Base-by-base conservation (phyloP, 2,888 invertebrate genomes). In the Meteorus colon region DNA sequence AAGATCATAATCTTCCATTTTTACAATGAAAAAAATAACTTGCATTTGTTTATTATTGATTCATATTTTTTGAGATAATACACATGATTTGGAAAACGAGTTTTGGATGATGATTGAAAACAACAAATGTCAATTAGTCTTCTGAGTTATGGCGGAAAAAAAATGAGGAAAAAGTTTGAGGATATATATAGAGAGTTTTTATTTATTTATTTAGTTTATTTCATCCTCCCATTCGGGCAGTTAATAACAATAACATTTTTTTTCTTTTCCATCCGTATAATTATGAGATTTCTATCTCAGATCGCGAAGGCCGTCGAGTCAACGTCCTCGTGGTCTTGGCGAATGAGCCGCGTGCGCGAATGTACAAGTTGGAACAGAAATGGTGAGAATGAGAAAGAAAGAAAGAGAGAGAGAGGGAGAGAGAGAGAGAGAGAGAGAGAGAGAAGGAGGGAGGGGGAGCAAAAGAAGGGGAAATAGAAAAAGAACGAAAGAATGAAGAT, bases 271-370 rank as follows among this genome's bases (percentile, higher is more conserved):
- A 79, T 81, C 78, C 65, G 81, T 76, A 41, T 41, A 78, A 70
- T 79, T 75, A 78, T 74, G 72, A 79, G 75, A 73, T 76, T 51
- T 67, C 5, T 29, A 63, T 63, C 63, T 63, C 31, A 75, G 41
- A 41, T 41, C 12, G 78, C 82, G 85, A 86, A 86, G 85, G 85
- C 84, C 85, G 84, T 78, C 83, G 85, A 84, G 86, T 86, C 86
- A 87, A 86, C 85, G 86, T 82, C 86, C 86, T 84, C 86, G 82
- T 83, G 83, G 82, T 82, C 85, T 84, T 82, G 83, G 82, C 79
- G 80, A 82, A 79, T 76, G 79, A 77, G 78, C 77, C 81, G 80
- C 77, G 74, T 71, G 73, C 68, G 65, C 63, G 76, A 73, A 74
- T 55, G n/a, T 8, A 55, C 55, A 55, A 55, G 19, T 55, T 45